Base-by-base conservation (phyloP, 2,797 vertebrate species). In the Lithobates pipiens region DNA sequence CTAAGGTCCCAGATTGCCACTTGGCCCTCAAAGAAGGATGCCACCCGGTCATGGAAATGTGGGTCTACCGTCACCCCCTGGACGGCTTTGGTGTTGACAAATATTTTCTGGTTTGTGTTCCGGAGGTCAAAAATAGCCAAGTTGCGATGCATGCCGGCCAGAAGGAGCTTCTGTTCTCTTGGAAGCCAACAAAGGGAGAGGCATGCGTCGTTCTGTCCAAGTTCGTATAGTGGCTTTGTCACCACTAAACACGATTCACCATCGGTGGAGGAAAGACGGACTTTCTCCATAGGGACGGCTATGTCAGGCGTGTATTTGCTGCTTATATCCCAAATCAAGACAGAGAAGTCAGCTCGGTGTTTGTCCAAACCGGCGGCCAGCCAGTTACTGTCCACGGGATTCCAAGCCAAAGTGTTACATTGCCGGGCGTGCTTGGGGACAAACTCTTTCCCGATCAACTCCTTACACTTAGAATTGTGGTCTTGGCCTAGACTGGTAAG, bases 1-100 rank as follows among this genome's bases (percentile, higher is more conserved):
- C 98, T 96, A 85, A 99, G 94, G 91, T 99, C 98, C 98, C 98
- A 99, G 92, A 99, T 99, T 73, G 97, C 98, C 90, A 99, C 98
- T 90, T 99, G 98, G 4, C 98, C 98, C 94, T 99, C 98, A 68
- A 97, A 99, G 92, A 98, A 99, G 85, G 98, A 99, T 46, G 98
- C 98, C 67, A 99, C 97, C 0, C 98, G 96, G 90, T 99, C 97
- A 0, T 95, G 96, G 93, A 98, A 98, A 90, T 97, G 96, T 0
- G 98, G 98, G 90, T 99, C 98, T 0, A 99, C 98, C 0, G 97
- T 97, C 78, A 99, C 98, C 0, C 98, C 98, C 88, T 99, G 98
- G 88, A 99, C 97, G 89, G 98, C 98, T 92, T 99, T 99, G 57
- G 98, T 99, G 91, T 99, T 99, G 27, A 99, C 98, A 86, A 99